Base-by-base conservation (phyloP, 2,888 invertebrate species). In the Troglohyphantes excavatus region DNA sequence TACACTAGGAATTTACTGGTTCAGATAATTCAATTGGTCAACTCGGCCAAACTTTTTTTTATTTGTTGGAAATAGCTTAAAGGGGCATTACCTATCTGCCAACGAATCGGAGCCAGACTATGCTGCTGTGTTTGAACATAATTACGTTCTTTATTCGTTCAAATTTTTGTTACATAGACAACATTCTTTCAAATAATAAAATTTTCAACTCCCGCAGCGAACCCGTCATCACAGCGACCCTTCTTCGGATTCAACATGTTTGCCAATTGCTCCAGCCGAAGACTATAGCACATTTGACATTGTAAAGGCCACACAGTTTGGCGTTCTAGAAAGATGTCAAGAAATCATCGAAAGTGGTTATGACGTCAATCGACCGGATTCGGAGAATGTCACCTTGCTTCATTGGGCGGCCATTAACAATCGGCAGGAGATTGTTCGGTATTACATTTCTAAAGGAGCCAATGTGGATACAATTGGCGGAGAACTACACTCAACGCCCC, bases 401-500 rank as follows among this genome's bases (percentile, higher is more conserved):
- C 99, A 99, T 94, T 99, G 99, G 99, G 99, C 99, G 53, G 97
- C 99, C 21, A 99, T 99, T 93, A 99, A 99, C 94, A 99, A 99
- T 94, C 95, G 99, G 85, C 95, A 96, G 92, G 98, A 99, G 92
- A 97, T 99, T 92, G 97, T 98, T 87, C 96, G 96, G 93, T 98
- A 96, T 94, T 96, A 97, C 92, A 95, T 99, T 91, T 95, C 96
- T 89, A 96, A 96, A 93, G 98, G 97, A 76, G 97, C 97, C 19
- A 95, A 96, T 90, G 96, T 99, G 2, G 99, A 99, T 94, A 97
- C 97, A 0, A 95, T 99, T 86, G 99, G 99, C 43, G 99, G 99
- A 33, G 98, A 99, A 94, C 94, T 99, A 90, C 96, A 96, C 93
- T 98, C 99, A 1, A 99, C 99, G 17, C 99, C 99, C 21, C 94